Evolutionary conservation across 2,113 vertebrate species (phyloP), one percentile per base, ranked within the genome.

Genomic region (Rhombomys opimus): DNA sequence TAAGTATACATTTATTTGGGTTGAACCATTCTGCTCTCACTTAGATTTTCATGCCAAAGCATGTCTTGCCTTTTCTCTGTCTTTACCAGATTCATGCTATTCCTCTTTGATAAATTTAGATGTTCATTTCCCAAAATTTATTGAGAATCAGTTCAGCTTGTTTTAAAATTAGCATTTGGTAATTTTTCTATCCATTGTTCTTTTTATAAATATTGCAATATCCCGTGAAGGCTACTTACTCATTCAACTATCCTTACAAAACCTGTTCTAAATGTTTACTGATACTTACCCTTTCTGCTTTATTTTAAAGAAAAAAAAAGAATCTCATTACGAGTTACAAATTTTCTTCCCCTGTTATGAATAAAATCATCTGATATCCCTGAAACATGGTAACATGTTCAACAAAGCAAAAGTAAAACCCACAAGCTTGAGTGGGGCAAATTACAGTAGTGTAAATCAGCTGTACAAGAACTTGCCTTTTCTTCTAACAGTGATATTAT

Each of bases 91-190:
- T 72, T 2, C 70, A 13, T 38, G 41, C 67, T 95, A 1, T 80
- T 81, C 20, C 32, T 54, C 73, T 89, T 87, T 86, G 35, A 52
- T 63, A 85, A 68, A 7, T 7, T 75, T 94, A 46, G 38, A 13
- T 93, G 80, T 7, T 70, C 12, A 23, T 85, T 92, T 78, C 15
- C 73, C 32, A 82, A 90, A 63, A 61, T 57, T 93, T 50, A 32
- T 22, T 70, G 15, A 92, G 50, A 89, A 93, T n/a, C 77, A 57
- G 35, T 80, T 91, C 35, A 84, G 86, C 89, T 92, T 70, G 14
- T n/a, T 92, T 97, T 73, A 85, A 73, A 91, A 88, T 81, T 61
- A 73, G 15, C 41, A 91, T 38, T 91, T 72, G 59, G 57, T 89
- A 32, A 1, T 54, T 52, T 52, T 90, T 95, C 63, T 76, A 5